phyloP scores from a whole-genome alignment of 2,113 vertebrate species.

The Corythornis vintsioides region DNA sequence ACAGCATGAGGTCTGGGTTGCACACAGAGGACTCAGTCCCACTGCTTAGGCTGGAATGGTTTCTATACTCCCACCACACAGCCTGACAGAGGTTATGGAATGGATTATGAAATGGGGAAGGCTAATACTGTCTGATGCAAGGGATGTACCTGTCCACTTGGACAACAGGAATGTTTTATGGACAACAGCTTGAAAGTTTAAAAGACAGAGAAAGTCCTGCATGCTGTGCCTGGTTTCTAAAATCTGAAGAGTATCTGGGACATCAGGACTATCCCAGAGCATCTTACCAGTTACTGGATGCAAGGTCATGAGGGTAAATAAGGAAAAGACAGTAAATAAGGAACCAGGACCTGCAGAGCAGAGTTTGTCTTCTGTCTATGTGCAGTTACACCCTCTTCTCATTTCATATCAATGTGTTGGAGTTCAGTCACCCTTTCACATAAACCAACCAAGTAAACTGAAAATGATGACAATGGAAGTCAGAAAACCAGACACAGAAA shows the following conservation, averaged over 20 bases:
- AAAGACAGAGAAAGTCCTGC: neutral
- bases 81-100: neutral
- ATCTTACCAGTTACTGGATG: neutral
- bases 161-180: neutral
- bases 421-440: neutral
- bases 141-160: neutral
- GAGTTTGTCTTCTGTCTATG: neutral
- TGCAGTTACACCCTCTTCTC: neutral
- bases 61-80: neutral
- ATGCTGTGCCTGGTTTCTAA: neutral
- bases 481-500: neutral
- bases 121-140: neutral
- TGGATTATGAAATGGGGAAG: neutral
- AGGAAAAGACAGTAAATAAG: neutral
- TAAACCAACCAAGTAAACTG: neutral
- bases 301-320: neutral
- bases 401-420: neutral
- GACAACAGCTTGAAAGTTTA: neutral
- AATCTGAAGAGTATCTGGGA: neutral
- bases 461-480: neutral
- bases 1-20: neutral
- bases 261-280: neutral
- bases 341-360: neutral
- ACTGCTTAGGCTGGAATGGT: accelerated
- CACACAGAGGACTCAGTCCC: neutral